Percentiles rank a stretch among this genome's conserved stretches.
phyloP scores from a whole-genome alignment of 2,113 vertebrate species.

The Corythornis madagascariensis region DNA sequence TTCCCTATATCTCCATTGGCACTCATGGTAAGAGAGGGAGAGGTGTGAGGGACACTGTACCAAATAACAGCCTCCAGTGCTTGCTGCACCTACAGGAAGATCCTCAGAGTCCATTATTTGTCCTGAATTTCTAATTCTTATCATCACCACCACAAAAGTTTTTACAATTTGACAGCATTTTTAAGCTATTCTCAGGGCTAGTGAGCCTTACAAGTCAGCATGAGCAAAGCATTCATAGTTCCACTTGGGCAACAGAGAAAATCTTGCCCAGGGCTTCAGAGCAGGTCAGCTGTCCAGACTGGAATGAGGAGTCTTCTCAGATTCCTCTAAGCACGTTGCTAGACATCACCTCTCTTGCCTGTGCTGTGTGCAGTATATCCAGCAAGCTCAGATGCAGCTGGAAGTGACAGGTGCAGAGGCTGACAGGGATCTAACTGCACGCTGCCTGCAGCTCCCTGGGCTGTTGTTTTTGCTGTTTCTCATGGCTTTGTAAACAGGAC shows the following conservation, averaged over 20 bases:
- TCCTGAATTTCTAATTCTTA: background rate
- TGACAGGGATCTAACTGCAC: background rate
- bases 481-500: background rate
- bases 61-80: background rate
- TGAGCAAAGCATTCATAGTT: background rate
- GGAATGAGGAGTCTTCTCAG: background rate
- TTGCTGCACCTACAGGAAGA: background rate
- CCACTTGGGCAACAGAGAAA: background rate
- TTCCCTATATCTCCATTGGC: background rate
- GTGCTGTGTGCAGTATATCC: fast-evolving
- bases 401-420: background rate
- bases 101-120: background rate
- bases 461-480: background rate
- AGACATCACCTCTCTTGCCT: background rate
- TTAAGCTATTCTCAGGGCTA: background rate
- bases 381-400: background rate
- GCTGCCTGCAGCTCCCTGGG: background rate
- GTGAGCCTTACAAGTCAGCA: background rate
- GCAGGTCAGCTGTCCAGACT: background rate
- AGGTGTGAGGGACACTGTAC: background rate
- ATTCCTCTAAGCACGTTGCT: background rate
- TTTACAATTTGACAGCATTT: background rate
- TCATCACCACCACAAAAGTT: background rate
- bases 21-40: background rate
- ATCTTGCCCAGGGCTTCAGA: background rate